These are phyloP conservation scores for Proisotoma minuta DNA, from an alignment of 2,888 invertebrate species.

Conservation along the genomic window DNA sequence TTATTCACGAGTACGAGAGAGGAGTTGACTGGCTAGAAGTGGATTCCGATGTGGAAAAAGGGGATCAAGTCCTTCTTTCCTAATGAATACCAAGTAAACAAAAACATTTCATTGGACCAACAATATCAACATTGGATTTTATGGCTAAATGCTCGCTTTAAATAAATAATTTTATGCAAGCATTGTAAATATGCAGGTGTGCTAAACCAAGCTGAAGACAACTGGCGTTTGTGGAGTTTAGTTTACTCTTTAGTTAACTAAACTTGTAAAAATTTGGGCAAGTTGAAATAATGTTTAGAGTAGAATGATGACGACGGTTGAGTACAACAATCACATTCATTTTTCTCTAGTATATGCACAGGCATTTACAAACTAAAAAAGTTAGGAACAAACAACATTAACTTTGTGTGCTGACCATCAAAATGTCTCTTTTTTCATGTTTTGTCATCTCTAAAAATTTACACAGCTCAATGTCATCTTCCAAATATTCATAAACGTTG, in stretches of 20 bases:
- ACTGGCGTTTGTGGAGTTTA: background rate
- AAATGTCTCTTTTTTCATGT: constrained; percentile 34
- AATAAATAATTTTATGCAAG: constrained; percentile 10
- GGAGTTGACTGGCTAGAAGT: too few species aligned
- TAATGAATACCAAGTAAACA: constrained; percentile 10
- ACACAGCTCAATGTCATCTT: constrained; percentile 20
- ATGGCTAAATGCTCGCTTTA: constrained; percentile 7
- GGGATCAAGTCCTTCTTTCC: background rate
- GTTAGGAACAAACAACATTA: constrained; percentile 38
- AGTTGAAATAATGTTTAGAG: too few species aligned
- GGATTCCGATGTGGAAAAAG: background rate
- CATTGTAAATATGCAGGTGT: background rate
- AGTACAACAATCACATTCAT: too few species aligned
- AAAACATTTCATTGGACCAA: constrained; percentile 9
- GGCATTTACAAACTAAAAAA: too few species aligned
- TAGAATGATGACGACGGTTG: too few species aligned
- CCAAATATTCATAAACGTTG: background rate
- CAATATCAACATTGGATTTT: constrained; percentile 6
- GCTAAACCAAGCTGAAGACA: background rate
- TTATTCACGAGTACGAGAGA: too few species aligned
- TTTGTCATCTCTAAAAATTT: constrained; percentile 32
- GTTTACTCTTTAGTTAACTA: background rate
- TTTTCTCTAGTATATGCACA: too few species aligned
- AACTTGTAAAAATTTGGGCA: background rate
- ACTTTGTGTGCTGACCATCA: constrained; percentile 39